phyloP scores from a whole-genome alignment of 64 coral and sea anemone species.

The Montipora sp. region DNA sequence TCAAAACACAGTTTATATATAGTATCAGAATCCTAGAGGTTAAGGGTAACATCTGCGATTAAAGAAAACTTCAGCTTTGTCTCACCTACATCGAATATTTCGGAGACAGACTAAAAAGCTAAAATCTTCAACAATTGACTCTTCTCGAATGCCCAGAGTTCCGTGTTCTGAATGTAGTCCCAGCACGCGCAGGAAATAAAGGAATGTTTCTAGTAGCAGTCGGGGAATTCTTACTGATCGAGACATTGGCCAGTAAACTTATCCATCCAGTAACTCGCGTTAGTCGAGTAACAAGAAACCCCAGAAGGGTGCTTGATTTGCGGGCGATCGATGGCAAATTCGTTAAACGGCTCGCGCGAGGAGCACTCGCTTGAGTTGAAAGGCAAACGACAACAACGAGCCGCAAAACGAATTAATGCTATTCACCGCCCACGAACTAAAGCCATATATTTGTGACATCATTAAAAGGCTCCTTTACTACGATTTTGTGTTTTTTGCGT shows the following conservation, averaged over 20 bases:
- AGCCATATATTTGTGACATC: slow-evolving; percentile 64
- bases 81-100: slow-evolving; percentile 10
- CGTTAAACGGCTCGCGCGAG: slow-evolving; percentile 14
- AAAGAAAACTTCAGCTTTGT: neutral
- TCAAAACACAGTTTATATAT: slow-evolving; percentile 96
- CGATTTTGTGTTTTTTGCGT: neutral
- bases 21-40: slow-evolving; percentile 72
- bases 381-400: slow-evolving; percentile 28
- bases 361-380: slow-evolving; percentile 49
- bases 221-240: slow-evolving; percentile 72
- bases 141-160: slow-evolving; percentile 70
- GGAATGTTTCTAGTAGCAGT: slow-evolving; percentile 91
- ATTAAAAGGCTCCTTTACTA: slow-evolving; percentile 12
- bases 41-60: slow-evolving; percentile 33
- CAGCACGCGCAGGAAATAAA: slow-evolving; percentile 92
- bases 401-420: slow-evolving; percentile 38
- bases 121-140: neutral
- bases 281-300: neutral
- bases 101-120: neutral
- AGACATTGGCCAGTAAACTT: slow-evolving; percentile 94
- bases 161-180: slow-evolving; percentile 83
- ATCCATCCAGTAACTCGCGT: slow-evolving; percentile 54
- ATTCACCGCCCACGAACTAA: slow-evolving; percentile 60
- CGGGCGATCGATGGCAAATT: slow-evolving; percentile 21
- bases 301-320: neutral